These are phyloP conservation scores for Nycticebus coucang DNA, from an alignment of 2,113 vertebrate genomes.

Conservation along the genomic window DNA sequence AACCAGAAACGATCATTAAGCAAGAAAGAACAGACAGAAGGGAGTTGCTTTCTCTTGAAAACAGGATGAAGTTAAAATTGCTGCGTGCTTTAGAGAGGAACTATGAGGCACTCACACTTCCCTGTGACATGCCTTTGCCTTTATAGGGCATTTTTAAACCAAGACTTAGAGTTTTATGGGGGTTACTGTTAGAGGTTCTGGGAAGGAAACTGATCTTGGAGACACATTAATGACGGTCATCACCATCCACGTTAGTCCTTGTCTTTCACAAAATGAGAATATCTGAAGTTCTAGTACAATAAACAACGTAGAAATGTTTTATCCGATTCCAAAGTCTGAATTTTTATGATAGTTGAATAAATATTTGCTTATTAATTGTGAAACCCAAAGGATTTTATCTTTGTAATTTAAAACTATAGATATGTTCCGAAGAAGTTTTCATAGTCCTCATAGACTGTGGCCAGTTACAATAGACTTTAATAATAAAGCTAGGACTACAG, in stretches of 20 bases:
- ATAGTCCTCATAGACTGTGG: neutral
- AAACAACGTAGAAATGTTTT: neutral
- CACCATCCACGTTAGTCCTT: neutral
- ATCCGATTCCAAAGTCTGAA: neutral
- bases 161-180: neutral
- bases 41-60: neutral
- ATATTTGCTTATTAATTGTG: neutral
- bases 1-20: neutral
- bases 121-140: neutral
- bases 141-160: neutral
- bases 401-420: neutral
- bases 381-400: neutral
- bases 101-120: neutral
- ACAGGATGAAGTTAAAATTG: constrained; percentile 27
- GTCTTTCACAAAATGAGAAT: constrained; percentile 5
- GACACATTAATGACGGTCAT: neutral
- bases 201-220: neutral
- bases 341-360: constrained; percentile 18
- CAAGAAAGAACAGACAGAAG: neutral
- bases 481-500: neutral
- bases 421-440: neutral
- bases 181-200: neutral
- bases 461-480: neutral
- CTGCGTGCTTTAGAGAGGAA: neutral
- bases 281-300: neutral